Evolutionary conservation across 2,888 invertebrate genomes (phyloP).

Genomic region (Lumbricus terrestris): DNA sequence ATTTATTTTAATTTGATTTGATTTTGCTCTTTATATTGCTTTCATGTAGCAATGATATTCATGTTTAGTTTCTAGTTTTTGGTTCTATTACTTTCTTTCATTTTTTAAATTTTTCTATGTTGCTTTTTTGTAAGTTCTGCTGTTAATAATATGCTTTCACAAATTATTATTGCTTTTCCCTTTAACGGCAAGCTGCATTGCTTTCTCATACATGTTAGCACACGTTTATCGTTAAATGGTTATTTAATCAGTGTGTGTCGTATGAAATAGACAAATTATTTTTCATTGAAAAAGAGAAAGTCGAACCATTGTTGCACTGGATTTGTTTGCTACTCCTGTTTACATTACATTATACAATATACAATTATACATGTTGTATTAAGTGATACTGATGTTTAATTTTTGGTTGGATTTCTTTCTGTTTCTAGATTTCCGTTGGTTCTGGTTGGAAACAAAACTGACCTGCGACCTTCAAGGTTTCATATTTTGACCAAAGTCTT

Average conservation of each 20-base stretch:
- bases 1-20: too few relatives aligned
- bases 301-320: neutral
- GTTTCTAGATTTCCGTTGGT: slow-evolving; percentile 86
- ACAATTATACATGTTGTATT: neutral
- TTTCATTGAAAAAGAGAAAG: neutral
- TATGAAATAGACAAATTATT: neutral
- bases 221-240: neutral
- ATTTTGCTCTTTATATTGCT: too few relatives aligned
- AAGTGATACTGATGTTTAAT: neutral
- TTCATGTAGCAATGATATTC: too few relatives aligned
- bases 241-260: neutral
- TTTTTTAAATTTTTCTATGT: too few relatives aligned
- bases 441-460: slow-evolving; percentile 95
- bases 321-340: too few relatives aligned
- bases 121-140: too few relatives aligned
- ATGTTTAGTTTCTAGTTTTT: too few relatives aligned
- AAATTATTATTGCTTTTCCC: too few relatives aligned
- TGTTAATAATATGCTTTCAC: too few relatives aligned
- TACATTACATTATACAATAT: neutral
- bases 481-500: neutral
- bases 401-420: neutral
- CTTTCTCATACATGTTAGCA: neutral
- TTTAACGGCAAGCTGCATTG: too few relatives aligned
- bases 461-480: slow-evolving; percentile 54
- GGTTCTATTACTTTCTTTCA: too few relatives aligned